Percentiles rank a stretch among this genome's conserved stretches.
These are phyloP conservation scores for Gavialis gangeticus DNA, from an alignment of 2,113 vertebrate species.

Conservation along the genomic window DNA sequence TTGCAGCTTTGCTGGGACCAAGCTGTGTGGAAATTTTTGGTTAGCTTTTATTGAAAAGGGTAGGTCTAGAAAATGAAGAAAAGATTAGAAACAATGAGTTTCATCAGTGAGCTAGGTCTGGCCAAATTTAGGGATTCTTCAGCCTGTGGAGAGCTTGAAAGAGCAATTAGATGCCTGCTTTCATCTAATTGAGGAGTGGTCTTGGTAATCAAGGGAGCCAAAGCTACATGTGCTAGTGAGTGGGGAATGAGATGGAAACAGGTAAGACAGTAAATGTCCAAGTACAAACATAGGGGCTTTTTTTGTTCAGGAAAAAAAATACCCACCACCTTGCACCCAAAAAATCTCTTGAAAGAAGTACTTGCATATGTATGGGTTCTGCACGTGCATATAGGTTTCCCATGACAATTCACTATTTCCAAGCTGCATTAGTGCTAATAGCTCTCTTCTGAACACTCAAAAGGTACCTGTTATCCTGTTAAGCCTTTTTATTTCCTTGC, in stretches of 20 bases:
- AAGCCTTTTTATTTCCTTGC: background rate
- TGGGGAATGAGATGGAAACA: background rate
- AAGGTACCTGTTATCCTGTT: accelerated
- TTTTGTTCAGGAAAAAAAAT: too few relatives aligned
- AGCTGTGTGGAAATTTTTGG: background rate
- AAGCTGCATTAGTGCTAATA: accelerated
- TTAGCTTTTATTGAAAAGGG: background rate
- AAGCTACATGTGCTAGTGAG: background rate
- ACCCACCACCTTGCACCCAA: too few relatives aligned
- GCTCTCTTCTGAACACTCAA: background rate
- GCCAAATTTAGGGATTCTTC: background rate
- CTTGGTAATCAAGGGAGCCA: background rate
- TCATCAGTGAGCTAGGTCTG: background rate
- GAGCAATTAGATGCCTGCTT: too few relatives aligned
- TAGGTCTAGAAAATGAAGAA: background rate
- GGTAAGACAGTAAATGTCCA: background rate
- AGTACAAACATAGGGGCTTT: too few relatives aligned
- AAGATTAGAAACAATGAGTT: constrained; percentile 5
- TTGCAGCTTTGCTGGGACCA: background rate
- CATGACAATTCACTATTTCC: background rate
- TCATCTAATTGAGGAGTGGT: background rate
- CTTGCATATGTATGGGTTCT: too few relatives aligned
- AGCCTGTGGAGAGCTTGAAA: background rate
- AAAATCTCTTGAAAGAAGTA: too few relatives aligned
- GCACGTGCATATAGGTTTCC: background rate